Evolutionary conservation across 2,888 invertebrate genomes (phyloP), one percentile per base, ranked within the genome.

Genomic region (Caradrina kadenii): DNA sequence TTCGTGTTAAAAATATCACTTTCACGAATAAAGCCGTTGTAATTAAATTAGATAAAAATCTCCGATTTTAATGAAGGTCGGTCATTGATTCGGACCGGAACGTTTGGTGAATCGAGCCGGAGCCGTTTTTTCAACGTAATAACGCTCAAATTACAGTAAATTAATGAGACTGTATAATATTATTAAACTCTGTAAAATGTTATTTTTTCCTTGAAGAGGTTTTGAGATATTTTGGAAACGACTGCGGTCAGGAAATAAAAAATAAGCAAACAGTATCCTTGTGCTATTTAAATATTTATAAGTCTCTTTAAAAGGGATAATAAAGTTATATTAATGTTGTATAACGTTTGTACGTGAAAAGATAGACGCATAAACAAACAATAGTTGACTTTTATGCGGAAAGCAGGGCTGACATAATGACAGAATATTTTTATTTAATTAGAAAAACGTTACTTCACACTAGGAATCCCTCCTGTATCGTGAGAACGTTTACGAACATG

Each of bases 41-140:
- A 73, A 79, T 80, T 77, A 81, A 81, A 80, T 78, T 73, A 73
- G 62, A 78, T 65, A 68, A 69, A 80, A 78, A 78, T 70, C 78
- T 70, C 64, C 78, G 62, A 76, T 78, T 78, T 74, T 71, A 80
- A 80, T 65, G 61, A 81, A 78, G 70, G 66, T 59, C n/a, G 62
- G 65, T 39, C 68, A 81, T 78, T 80, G 61, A 67, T 71, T 81
- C 73, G 64, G 17, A 71, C 62, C 42, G 63, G 52, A 64, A 62
- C 64, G 64, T 52, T 26, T 42, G 48, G 52, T 13, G 53, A 39
- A 53, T 45, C 54, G 59, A 54, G 48, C 39, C 45, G 56, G 65
- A 55, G 69, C 59, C 63, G 52, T 69, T 77, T 48, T 71, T 73
- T 80, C 73, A 68, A 80, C 54, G 54, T 55, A 70, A 81, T 70